phyloP scores from a whole-genome alignment of 2,797 vertebrate species.

The Avahi laniger region DNA sequence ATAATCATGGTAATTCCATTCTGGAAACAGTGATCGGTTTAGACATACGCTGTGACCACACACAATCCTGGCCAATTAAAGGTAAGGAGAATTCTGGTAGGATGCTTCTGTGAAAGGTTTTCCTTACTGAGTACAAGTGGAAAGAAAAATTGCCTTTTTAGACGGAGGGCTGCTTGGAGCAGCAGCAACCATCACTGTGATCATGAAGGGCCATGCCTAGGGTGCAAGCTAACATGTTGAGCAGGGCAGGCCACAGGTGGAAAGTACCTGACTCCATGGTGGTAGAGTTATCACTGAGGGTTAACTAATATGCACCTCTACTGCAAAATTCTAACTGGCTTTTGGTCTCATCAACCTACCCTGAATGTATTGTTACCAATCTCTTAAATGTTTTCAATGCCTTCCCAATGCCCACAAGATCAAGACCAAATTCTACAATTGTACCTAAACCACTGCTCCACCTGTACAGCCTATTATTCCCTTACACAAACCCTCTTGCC shows the following conservation, averaged over 20 bases:
- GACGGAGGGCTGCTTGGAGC: not conserved
- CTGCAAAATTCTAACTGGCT: not conserved
- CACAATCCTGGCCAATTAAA: not conserved
- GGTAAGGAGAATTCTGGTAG: not conserved
- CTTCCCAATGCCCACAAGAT: not conserved
- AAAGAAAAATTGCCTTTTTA: not conserved
- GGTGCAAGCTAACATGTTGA: not conserved
- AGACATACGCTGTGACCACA: not conserved
- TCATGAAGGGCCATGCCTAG: not conserved
- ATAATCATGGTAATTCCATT: not conserved
- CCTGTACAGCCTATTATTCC: not conserved
- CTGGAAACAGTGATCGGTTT: not conserved
- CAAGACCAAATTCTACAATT: not conserved
- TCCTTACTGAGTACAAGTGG: not conserved
- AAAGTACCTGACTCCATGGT: not conserved
- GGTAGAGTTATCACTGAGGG: not conserved
- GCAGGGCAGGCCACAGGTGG: not conserved
- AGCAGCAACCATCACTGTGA: not conserved
- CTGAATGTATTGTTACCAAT: not conserved
- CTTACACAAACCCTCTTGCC: not conserved
- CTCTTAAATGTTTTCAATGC: not conserved
- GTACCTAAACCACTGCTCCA: not conserved
- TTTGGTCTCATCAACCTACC: not conserved
- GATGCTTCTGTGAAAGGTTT: not conserved
- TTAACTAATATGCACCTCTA: not conserved